Conservation (phyloP, 2,113 vertebrate genomes). For the Cygnus buccinator region DNA sequence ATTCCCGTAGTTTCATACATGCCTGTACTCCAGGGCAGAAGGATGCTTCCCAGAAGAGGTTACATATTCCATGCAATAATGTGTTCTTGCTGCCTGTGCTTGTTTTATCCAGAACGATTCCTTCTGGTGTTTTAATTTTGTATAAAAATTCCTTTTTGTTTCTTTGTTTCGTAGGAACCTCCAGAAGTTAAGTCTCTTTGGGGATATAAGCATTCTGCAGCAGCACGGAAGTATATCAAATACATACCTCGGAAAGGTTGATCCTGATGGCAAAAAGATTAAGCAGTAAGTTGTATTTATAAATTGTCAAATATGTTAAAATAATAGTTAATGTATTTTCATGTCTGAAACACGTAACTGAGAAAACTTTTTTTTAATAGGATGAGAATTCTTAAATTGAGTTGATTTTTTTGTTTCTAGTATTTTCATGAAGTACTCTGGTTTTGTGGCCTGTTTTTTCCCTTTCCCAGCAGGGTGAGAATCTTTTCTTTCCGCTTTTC, state of each 20-base stretch:
- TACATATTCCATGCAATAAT: not conserved
- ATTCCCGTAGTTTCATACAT: not conserved
- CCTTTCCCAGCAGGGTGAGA: not conserved
- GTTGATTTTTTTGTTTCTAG: not conserved
- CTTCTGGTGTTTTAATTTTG: not conserved
- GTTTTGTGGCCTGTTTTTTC: not conserved
- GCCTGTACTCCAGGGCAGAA: not conserved
- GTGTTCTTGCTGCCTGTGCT: not conserved
- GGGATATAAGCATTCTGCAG: slow-evolving; percentile 92
- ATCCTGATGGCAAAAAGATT: slow-evolving; percentile 95
- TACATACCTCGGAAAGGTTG: slow-evolving; percentile 89
- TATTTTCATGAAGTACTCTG: not conserved
- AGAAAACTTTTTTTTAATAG: not conserved
- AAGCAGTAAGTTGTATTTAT: slow-evolving; percentile 87
- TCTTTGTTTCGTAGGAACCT: slow-evolving; percentile 85
- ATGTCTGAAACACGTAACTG: not conserved
- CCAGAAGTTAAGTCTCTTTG: slow-evolving; percentile 94
- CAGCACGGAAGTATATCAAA: slow-evolving; percentile 91
- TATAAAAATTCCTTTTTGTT: slow-evolving; percentile 27
- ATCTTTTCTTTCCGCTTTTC: slow-evolving; percentile 8
- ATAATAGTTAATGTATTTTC: not conserved
- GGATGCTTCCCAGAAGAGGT: not conserved
- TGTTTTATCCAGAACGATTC: not conserved
- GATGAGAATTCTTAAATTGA: not conserved
- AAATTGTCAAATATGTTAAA: not conserved